Evolutionary conservation across 2,797 vertebrate species (phyloP).

Genomic region (Enteromius unitaeniatus): DNA sequence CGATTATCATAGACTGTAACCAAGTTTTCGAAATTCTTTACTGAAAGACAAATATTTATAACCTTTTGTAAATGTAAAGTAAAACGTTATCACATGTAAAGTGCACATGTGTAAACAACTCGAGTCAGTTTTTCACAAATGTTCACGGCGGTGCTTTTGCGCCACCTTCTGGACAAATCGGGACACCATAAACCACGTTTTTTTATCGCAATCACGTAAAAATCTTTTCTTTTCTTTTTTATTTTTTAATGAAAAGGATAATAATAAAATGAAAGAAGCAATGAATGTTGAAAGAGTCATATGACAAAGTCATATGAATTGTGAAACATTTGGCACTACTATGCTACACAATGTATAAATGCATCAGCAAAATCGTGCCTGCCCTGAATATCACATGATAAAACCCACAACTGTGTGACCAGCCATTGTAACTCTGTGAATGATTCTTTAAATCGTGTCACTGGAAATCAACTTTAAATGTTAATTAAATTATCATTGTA

Average conservation of each 20-base stretch:
- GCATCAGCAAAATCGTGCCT: not conserved
- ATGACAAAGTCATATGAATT: not conserved
- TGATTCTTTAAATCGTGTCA: not conserved
- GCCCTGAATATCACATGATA: not conserved
- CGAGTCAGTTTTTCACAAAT: not conserved
- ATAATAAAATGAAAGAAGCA: not conserved
- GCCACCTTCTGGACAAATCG: conserved; percentile 21
- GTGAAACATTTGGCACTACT: not conserved
- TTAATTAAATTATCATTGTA: not conserved
- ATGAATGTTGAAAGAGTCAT: not conserved
- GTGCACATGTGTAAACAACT: not conserved
- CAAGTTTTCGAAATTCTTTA: not conserved
- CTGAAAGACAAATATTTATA: not conserved
- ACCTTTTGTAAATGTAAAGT: not conserved
- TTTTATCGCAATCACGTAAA: not conserved
- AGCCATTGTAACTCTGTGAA: not conserved
- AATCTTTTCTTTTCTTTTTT: no score
- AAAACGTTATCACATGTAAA: not conserved
- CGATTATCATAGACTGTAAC: no score
- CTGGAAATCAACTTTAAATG: not conserved
- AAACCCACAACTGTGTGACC: not conserved
- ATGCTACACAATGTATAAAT: not conserved
- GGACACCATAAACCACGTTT: not conserved
- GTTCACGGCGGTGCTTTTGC: not conserved
- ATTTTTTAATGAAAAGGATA: not conserved